Conservation (phyloP, 1,140 invertebrate genomes). For the Drosophila neocordata region DNA sequence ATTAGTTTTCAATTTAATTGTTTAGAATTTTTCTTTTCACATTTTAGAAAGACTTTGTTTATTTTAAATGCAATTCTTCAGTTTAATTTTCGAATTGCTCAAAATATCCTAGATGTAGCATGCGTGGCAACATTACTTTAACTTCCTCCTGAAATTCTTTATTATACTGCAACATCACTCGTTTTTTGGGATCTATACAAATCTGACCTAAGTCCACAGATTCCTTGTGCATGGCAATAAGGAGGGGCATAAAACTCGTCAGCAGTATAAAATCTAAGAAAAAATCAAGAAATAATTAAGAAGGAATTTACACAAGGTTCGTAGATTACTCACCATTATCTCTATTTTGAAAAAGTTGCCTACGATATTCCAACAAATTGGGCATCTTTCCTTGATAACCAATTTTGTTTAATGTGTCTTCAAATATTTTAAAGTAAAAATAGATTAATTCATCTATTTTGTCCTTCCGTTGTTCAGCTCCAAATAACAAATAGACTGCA, state of each 20-base stretch:
- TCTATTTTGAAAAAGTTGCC: slow-evolving; percentile 41
- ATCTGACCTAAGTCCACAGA: slow-evolving; percentile 34
- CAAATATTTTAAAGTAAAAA: slow-evolving; percentile 47
- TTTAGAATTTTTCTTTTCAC: too few relatives aligned
- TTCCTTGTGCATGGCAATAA: slow-evolving; percentile 21
- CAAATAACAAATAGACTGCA: slow-evolving; percentile 53
- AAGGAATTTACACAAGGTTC: not conserved
- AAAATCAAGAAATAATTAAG: not conserved
- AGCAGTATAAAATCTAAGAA: slow-evolving; percentile 47
- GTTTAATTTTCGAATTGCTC: slow-evolving; percentile 28
- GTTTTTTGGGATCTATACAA: slow-evolving; percentile 14
- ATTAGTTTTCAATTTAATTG: too few relatives aligned
- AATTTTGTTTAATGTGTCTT: slow-evolving; percentile 50
- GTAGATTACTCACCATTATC: slow-evolving; percentile 36
- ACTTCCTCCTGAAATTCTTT: slow-evolving; percentile 29
- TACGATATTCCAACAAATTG: slow-evolving; percentile 31
- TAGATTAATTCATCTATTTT: slow-evolving; percentile 45
- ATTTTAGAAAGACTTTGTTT: too few relatives aligned
- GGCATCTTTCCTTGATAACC: slow-evolving; percentile 48
- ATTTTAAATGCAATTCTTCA: not conserved
- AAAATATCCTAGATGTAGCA: slow-evolving; percentile 56
- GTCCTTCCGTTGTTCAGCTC: slow-evolving; percentile 34
- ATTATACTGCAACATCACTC: slow-evolving; percentile 9
- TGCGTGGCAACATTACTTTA: slow-evolving; percentile 29
- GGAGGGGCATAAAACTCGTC: slow-evolving; percentile 40